Base-by-base conservation (phyloP, 2,888 invertebrate species). In the Mesochorus sp. region DNA sequence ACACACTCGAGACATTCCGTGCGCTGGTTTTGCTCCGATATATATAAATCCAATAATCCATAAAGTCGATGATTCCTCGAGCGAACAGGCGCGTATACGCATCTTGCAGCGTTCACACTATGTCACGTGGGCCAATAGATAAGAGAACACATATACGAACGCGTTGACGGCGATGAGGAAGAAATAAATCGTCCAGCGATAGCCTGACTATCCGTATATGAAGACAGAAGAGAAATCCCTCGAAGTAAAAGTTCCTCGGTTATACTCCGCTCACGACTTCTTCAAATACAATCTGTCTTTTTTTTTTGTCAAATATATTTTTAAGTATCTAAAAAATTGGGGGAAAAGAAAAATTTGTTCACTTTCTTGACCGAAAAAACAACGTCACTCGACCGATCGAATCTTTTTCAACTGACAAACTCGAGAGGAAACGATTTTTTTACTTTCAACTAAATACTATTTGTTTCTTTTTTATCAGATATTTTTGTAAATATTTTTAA, bases 121-220 rank as follows among this genome's bases (percentile, higher is more conserved):
- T 59, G 73, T 76, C 80, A 79, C 67, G 75, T 72, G 64, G 66
- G 55, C 64, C 68, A 10, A 31, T 47, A 81, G 80, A 80, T 79
- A 77, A 77, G 80, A 78, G n/a, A n/a, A n/a, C n/a, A n/a, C n/a
- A n/a, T n/a, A n/a, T n/a, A 8, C 24, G 26, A 59, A 28, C 37
- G 57, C 62, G 77, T 78, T 80, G 67, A 72, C 71, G 71, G 71
- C n/a, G n/a, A n/a, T n/a, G n/a, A 80, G 80, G 79, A 81, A 81
- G 81, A 77, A 81, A 81, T 80, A 81, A 81, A 81, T 81, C 77
- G 79, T 73, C 72, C n/a, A n/a, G n/a, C 70, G 80, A 81, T 80
- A 81, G 77, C 77, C 70, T 70, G 66, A 31, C 8, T 62, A 49
- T 68, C 34, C 26, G 17, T 61, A 42, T 24, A 61, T 57, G 37